A percentile compares a stretch with the other conserved stretches of the same genome.
phyloP scores from a whole-genome alignment of 1,140 invertebrate genomes.

The Colletes gigas region DNA sequence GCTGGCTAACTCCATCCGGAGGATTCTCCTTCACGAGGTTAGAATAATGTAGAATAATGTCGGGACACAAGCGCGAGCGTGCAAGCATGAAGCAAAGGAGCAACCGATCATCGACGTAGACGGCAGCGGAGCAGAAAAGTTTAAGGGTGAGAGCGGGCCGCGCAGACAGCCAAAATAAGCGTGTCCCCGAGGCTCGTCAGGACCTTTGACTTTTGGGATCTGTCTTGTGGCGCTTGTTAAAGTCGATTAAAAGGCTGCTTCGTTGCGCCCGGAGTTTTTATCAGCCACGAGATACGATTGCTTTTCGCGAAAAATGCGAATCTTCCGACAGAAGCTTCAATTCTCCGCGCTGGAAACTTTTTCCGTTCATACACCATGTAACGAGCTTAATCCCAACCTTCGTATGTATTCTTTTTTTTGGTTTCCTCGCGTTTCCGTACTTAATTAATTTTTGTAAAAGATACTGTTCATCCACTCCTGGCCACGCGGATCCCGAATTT shows the following conservation, averaged over 20 bases:
- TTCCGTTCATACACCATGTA: slow-evolving; percentile 30
- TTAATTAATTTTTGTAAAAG: slow-evolving; percentile 18
- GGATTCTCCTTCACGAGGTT: slow-evolving; percentile 16
- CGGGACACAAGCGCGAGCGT: slow-evolving; percentile 19
- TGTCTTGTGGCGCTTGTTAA: slow-evolving; percentile 4
- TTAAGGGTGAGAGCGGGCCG: slow-evolving; percentile 56
- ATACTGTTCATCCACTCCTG: neutral
- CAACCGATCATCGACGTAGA: slow-evolving; percentile 49
- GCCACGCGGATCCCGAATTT: neutral
- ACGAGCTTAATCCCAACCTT: slow-evolving; percentile 1
- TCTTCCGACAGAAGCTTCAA: neutral
- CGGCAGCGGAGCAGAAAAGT: slow-evolving; percentile 56
- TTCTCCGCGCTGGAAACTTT: neutral
- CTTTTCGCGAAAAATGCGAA: neutral
- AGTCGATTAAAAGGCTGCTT: slow-evolving; percentile 19
- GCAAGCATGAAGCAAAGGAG: slow-evolving; percentile 47
- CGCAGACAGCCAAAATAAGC: slow-evolving; percentile 55
- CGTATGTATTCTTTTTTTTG: too few relatives aligned
- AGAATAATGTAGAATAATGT: slow-evolving; percentile 46
- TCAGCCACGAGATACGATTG: neutral
- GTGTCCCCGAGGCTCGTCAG: slow-evolving; percentile 25
- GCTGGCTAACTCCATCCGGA: neutral
- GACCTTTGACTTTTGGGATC: slow-evolving; percentile 36
- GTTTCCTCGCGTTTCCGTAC: neutral
- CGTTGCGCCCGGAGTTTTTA: neutral